Evolutionary conservation across 2,113 vertebrate species (phyloP).

Genomic region (Leuciscus idus): DNA sequence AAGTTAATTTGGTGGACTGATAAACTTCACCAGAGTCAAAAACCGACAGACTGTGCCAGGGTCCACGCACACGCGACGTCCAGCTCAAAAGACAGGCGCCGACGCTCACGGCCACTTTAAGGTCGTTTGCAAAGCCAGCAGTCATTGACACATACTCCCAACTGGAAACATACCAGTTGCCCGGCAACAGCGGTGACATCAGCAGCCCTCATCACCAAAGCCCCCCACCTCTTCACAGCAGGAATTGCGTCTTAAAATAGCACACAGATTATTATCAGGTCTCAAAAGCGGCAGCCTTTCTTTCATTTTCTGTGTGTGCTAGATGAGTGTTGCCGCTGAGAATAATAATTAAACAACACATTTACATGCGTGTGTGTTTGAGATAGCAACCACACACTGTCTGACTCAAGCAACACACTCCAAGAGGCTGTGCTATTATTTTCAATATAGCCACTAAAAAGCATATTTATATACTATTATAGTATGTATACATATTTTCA

Average conservation of each 20-base stretch:
- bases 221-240: conserved; percentile 44
- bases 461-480: neutral
- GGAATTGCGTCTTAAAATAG: conserved; percentile 75
- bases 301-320: conserved; percentile 16
- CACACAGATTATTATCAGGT: conserved; percentile 73
- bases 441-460: no score
- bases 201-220: conserved; percentile 70
- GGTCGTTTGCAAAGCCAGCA: neutral
- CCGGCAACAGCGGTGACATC: conserved; percentile 79
- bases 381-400: neutral
- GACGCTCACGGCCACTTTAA: neutral
- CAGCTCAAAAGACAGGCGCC: neutral
- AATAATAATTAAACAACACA: neutral
- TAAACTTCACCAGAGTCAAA: neutral
- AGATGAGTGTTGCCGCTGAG: neutral
- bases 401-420: neutral
- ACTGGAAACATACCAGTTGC: conserved; percentile 76
- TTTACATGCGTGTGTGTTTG: conserved; percentile 1
- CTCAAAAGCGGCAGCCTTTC: conserved; percentile 62
- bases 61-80: no score
- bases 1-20: neutral
- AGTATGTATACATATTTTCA: neutral
- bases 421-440: neutral
- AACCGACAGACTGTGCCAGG: neutral
- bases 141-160: conserved; percentile 61